These are phyloP conservation scores for Podarcis siculus DNA, from an alignment of 2,797 vertebrate species.

Conservation along the genomic window DNA sequence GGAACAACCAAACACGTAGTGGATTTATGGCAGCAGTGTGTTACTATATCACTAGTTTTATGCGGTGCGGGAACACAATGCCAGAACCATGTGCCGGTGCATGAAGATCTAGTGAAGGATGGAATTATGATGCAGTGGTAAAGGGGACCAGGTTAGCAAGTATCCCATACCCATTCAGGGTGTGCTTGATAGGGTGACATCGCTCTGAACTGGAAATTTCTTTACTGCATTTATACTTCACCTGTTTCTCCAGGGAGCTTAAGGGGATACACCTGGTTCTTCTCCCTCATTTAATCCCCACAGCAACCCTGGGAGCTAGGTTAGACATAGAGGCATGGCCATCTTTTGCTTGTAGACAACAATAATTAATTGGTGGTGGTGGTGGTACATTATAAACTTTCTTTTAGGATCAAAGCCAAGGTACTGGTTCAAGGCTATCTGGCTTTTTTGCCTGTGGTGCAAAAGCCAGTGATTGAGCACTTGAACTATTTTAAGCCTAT, in stretches of 20 bases:
- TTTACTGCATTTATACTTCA: no score
- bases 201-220: no score
- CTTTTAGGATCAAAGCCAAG: no score
- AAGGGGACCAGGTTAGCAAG: background rate
- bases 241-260: no score
- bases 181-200: background rate
- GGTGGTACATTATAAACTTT: no score
- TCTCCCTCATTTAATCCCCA: no score
- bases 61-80: background rate
- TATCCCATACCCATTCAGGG: background rate
- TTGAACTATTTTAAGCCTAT: background rate
- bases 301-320: no score
- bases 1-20: background rate
- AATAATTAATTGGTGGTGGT: background rate
- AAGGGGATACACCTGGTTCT: no score
- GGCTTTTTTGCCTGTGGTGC: background rate
- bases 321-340: no score
- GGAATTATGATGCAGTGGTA: background rate
- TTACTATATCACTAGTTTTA: background rate
- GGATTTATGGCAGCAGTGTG: background rate
- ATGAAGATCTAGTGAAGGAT: background rate
- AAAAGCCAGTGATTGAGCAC: background rate
- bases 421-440: no score
- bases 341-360: no score
- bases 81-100: background rate